Evolutionary conservation across 2,888 invertebrate genomes (phyloP).

Genomic region (Clitarchus hookeri): DNA sequence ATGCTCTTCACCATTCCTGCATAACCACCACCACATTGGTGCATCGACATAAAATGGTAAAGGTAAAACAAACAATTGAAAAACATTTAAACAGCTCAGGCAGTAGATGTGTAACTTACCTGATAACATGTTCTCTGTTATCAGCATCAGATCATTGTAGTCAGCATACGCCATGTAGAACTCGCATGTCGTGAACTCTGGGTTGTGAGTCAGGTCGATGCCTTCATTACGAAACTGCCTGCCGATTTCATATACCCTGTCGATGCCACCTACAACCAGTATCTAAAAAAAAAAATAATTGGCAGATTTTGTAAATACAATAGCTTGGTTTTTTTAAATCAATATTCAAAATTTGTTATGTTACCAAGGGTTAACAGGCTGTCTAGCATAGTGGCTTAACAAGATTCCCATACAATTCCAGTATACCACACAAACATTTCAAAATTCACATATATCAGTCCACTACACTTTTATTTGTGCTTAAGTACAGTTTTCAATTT

Average conservation of each 20-base stretch:
- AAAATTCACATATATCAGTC: too few species aligned
- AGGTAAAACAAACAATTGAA: neutral
- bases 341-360: too few species aligned
- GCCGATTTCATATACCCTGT: slow-evolving; percentile 89
- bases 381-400: too few species aligned
- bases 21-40: slow-evolving; percentile 34
- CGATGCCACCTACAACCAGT: slow-evolving; percentile 96
- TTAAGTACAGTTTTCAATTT: too few species aligned
- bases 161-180: slow-evolving; percentile 99
- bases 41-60: neutral
- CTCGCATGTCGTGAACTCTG: slow-evolving; percentile 99
- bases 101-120: slow-evolving; percentile 54
- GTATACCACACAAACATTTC: too few species aligned
- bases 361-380: too few species aligned
- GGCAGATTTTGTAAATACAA: too few species aligned
- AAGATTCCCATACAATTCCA: too few species aligned
- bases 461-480: too few species aligned
- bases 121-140: slow-evolving; percentile 91
- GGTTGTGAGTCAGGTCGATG: slow-evolving; percentile 98
- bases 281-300: slow-evolving; percentile 60
- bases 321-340: too few species aligned
- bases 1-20: slow-evolving; percentile 89
- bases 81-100: neutral
- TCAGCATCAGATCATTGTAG: slow-evolving; percentile 90
- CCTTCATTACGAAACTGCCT: slow-evolving; percentile 98